Percentiles rank a stretch among this genome's conserved stretches.
phyloP scores from a whole-genome alignment of 2,113 vertebrate species.

The Labeo rohita region DNA sequence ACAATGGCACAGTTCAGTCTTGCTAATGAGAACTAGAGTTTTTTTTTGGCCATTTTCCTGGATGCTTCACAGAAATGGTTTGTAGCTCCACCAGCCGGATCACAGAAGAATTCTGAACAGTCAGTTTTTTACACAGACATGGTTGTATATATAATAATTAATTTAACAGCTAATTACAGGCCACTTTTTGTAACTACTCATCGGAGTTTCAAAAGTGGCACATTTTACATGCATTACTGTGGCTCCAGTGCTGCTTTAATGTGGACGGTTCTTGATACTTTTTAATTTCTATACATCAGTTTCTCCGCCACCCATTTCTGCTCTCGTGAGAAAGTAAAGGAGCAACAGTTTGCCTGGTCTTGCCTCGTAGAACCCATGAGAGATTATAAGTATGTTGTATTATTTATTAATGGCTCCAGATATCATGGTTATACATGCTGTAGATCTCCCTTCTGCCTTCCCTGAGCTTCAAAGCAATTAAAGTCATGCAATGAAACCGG shows the following conservation, averaged over 20 bases:
- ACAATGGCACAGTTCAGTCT: conserved; percentile 38
- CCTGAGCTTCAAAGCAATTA: conserved; percentile 46
- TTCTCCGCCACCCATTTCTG: neutral
- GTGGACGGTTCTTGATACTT: neutral
- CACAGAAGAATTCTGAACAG: neutral
- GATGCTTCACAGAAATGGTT: neutral
- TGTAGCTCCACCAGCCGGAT: neutral
- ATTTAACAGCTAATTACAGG: neutral
- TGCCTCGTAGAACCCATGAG: neutral
- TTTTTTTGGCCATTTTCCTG: conserved; percentile 27
- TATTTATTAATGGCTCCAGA: conserved; percentile 17
- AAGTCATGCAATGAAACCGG: conserved; percentile 14
- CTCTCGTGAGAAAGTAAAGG: neutral
- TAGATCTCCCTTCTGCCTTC: neutral
- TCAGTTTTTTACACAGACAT: neutral
- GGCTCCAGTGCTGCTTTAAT: neutral
- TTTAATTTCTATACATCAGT: neutral
- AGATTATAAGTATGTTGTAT: conserved; percentile 20
- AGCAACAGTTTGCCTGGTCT: neutral
- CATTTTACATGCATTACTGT: neutral
- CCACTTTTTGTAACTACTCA: neutral
- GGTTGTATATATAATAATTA: neutral
- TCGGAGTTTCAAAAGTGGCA: neutral
- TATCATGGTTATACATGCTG: conserved; percentile 11
- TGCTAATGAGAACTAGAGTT: conserved; percentile 38